A percentile compares a stretch with the other conserved stretches of the same genome.
Conservation (phyloP, 35 echinoderm and acorn worm genomes). For the Patiria miniata region DNA sequence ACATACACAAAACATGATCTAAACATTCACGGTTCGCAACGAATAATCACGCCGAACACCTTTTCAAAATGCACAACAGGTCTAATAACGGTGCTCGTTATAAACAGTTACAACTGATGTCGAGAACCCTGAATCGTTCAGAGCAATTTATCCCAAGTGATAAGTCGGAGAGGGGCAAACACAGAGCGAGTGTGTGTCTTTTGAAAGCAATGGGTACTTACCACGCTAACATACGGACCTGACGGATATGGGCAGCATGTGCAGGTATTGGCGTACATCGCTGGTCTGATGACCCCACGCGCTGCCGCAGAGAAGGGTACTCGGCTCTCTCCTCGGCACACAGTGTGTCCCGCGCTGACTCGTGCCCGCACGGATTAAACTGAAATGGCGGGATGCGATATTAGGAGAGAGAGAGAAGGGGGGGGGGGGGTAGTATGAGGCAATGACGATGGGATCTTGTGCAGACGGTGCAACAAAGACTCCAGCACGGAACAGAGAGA, state of each 20-base stretch:
- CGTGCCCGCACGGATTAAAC: neutral
- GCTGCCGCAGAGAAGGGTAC: neutral
- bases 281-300: neutral
- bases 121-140: no score
- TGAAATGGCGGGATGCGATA: neutral
- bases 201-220: constrained; percentile 14
- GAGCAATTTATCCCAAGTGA: no score
- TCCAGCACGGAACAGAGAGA: neutral
- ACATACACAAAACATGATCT: no score
- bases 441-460: neutral
- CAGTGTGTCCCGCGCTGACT: neutral
- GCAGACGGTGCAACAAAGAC: neutral
- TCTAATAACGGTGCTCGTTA: no score
- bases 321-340: neutral
- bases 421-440: neutral
- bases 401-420: no score
- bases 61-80: no score
- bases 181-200: no score
- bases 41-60: no score
- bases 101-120: no score
- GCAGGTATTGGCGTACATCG: constrained; percentile 16
- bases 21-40: no score
- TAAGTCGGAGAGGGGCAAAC: no score
- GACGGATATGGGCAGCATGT: constrained; percentile 21
- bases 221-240: constrained; percentile 23